Evolutionary conservation across 2,888 invertebrate genomes (phyloP), one percentile per base, ranked within the genome.

Genomic region (Microctonus brassicae): DNA sequence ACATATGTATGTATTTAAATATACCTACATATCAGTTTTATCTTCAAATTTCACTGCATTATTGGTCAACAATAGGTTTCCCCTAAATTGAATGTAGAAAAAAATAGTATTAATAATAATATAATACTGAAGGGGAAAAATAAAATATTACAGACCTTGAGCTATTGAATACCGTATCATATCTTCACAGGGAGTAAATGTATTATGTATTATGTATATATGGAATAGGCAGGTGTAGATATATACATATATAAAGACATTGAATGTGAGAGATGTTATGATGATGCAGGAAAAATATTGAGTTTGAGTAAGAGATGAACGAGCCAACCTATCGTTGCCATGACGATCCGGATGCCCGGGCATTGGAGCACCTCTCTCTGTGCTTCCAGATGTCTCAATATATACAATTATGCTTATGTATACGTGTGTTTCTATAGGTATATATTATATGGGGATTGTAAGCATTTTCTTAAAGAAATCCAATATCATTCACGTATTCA

Each of bases 281-380:
- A 42, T 53, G 22, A 24, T 26, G 53, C 26, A 62, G 17, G 55
- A 57, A 65, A 61, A 52, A n/a, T n/a, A 70, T 26, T 61, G 71
- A 57, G 58, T 61, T 68, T 68, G n/a, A 55, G 64, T 39, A 62
- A 69, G 62, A 57, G 72, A 77, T 70, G 68, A 70, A 76, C 33
- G 70, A 69, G 62, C 73, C 70, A 70, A 60, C 73, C 69, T 72
- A 36, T 61, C 69, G 86, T 86, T 83, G 82, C 84, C 78, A 85
- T 86, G 83, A 83, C 80, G 81, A 86, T 82, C 80, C 82, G 83
- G 84, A 86, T 84, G 81, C 84, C 86, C 86, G 86, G 85, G 85
- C 82, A 77, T 78, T 65, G 76, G 81, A 80, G 78, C 79, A n/a
- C n/a, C n/a, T n/a, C n/a, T 77, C 68, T 72, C 63, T 61, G 62